A percentile compares a stretch with the other conserved stretches of the same genome.
Evolutionary conservation across 2,797 vertebrate species (phyloP).

Genomic region (Gymnoscopelus microlampas): DNA sequence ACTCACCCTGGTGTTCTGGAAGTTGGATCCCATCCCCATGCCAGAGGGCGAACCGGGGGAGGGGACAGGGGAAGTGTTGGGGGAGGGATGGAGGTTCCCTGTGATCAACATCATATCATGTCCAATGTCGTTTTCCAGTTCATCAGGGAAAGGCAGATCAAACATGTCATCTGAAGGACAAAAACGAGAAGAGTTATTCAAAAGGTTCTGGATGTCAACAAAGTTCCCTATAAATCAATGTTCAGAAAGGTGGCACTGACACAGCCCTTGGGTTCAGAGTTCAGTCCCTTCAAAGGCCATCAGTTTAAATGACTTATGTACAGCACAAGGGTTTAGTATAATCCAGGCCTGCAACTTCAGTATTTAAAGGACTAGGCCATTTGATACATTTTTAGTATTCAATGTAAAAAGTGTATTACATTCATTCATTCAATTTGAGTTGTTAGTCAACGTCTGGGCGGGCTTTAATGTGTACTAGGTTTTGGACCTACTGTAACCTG

Average conservation of each 20-base stretch:
- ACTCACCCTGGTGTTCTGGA: constrained; percentile 93
- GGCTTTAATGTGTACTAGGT: too few species aligned
- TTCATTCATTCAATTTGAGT: neutral
- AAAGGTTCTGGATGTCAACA: neutral
- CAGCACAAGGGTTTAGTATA: neutral
- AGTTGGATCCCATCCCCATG: constrained; percentile 92
- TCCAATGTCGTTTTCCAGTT: constrained; percentile 95
- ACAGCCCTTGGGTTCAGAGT: neutral
- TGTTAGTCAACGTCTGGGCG: neutral
- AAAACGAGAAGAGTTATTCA: neutral
- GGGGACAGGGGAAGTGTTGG: constrained; percentile 93
- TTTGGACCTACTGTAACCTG: too few species aligned
- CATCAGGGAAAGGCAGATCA: constrained; percentile 84
- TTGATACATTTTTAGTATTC: neutral
- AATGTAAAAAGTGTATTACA: too few species aligned
- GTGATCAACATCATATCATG: constrained; percentile 93
- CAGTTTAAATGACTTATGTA: neutral
- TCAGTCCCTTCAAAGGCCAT: neutral
- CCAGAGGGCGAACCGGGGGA: constrained; percentile 94
- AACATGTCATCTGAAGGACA: constrained; percentile 85
- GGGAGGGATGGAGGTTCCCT: constrained; percentile 94
- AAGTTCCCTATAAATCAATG: neutral
- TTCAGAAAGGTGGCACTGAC: neutral
- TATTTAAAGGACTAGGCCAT: neutral
- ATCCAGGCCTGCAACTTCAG: neutral